phyloP scores from a whole-genome alignment of 2,888 invertebrate species.

The Graphium colonna region DNA sequence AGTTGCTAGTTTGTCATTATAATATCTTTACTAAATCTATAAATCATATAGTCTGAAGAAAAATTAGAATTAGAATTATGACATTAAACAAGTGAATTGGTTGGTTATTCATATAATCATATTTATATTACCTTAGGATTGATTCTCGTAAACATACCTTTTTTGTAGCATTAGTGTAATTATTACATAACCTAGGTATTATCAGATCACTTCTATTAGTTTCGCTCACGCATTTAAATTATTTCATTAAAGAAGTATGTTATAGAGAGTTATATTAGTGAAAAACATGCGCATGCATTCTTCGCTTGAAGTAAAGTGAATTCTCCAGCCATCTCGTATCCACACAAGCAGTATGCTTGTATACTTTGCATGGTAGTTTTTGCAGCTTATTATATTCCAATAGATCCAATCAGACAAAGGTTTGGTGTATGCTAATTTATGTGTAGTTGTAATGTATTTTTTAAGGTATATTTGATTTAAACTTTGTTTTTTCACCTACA shows the following conservation, averaged over 20 bases:
- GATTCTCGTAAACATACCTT: too few relatives aligned
- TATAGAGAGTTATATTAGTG: neutral
- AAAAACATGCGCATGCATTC: conserved; percentile 22
- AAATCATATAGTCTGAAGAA: too few relatives aligned
- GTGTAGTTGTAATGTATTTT: neutral
- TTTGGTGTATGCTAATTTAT: conserved; percentile 31
- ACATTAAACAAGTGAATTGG: too few relatives aligned
- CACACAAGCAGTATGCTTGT: conserved; percentile 36
- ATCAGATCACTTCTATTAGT: neutral
- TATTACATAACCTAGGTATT: neutral
- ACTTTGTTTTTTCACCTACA: neutral
- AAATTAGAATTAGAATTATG: too few relatives aligned
- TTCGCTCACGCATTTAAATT: neutral
- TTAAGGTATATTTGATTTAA: neutral
- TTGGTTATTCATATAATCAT: too few relatives aligned
- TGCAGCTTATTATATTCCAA: conserved; percentile 45
- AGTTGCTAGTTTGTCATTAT: too few relatives aligned
- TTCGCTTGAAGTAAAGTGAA: conserved; percentile 43
- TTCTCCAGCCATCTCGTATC: conserved; percentile 72
- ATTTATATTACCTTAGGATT: too few relatives aligned
- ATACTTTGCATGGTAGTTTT: conserved; percentile 57
- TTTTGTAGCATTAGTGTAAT: neutral
- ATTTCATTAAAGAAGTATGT: conserved; percentile 11
- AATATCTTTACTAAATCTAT: too few relatives aligned
- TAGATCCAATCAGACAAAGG: conserved; percentile 54